Evolutionary conservation across 2,888 invertebrate species (phyloP), one percentile per base, ranked within the genome.

Genomic region (Brachylomia viminalis): DNA sequence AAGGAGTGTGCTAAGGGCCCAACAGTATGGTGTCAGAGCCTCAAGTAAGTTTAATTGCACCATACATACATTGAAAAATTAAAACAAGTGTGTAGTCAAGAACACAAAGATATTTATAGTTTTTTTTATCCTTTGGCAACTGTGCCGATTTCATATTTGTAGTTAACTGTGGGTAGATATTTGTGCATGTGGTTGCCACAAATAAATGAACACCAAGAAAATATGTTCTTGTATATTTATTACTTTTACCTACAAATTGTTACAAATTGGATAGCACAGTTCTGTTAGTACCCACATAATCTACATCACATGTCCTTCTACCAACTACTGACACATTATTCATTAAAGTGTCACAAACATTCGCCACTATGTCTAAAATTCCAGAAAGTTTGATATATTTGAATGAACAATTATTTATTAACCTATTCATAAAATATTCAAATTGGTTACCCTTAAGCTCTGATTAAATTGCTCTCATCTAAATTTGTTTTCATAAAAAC

Each of bases 1-100:
- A 94, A 95, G 89, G 95, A 95, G 93, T 96, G 96, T 86, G 87
- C 92, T 42, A 94, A 95, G 77, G 96, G 96, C 20, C 96, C 96
- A 2, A 87, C 90, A 71, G 93, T 94, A 87, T 96, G 96, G 96
- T 96, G 96, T 89, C 89, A 92, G 84, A 95, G 85, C 85, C 90
- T 96, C 58, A 96, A 91, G 96, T 96, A 91, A 94, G 93, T 59
- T 59, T 33, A 11, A 33, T 59, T 59, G 2, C 20, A 23, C 20
- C 17, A 17, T 30, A 23, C 10, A 58, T 17, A 58, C 15, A 33
- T 54, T 54, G 30, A 2, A 52, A 38, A 42, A 13, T 56, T 20
- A 20, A n/a, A 49, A 45, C 13, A 45, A 58, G 7, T 20, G 0
- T 23, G n/a, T 42, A 47, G 5, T 38, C 8, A 20, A 7, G 15